These are phyloP conservation scores for Gerris buenoi DNA, from an alignment of 1,140 invertebrate species.

Conservation along the genomic window DNA sequence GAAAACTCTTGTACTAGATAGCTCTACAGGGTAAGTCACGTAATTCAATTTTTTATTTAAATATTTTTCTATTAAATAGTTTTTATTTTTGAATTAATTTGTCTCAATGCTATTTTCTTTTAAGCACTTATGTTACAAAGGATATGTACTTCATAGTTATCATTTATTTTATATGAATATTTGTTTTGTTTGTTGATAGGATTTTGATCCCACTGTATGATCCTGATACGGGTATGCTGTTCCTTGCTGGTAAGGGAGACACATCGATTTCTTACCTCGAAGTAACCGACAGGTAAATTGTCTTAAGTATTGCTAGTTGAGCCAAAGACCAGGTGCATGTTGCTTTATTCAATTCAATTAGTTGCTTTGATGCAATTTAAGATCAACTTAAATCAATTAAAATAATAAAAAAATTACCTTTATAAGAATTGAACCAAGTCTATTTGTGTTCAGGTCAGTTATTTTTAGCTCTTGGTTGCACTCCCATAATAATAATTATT, in stretches of 20 bases:
- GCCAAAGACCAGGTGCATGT: too few species aligned
- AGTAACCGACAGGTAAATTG: constrained; percentile 43
- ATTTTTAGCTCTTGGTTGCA: too few species aligned
- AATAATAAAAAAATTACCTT: too few species aligned
- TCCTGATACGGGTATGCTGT: constrained; percentile 83
- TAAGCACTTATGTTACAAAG: not conserved
- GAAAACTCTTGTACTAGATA: constrained; percentile 65
- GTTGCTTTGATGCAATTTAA: too few species aligned
- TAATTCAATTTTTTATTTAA: too few species aligned
- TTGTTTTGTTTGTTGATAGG: constrained; percentile 25
- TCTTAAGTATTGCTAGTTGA: too few species aligned
- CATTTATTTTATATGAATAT: not conserved
- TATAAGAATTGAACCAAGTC: too few species aligned
- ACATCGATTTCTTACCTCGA: constrained; percentile 76
- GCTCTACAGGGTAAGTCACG: constrained; percentile 59
- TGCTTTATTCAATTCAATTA: too few species aligned
- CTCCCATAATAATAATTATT: too few species aligned
- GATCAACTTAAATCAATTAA: too few species aligned
- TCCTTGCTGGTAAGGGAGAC: constrained; percentile 82
- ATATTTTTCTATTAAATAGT: not conserved
- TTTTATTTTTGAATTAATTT: not conserved
- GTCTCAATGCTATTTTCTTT: not conserved
- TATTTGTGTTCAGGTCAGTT: too few species aligned
- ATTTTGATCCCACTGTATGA: constrained; percentile 80
- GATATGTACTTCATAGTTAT: not conserved